Evolutionary conservation across 2,113 vertebrate genomes (phyloP).

Genomic region (Stegostoma tigrinum): DNA sequence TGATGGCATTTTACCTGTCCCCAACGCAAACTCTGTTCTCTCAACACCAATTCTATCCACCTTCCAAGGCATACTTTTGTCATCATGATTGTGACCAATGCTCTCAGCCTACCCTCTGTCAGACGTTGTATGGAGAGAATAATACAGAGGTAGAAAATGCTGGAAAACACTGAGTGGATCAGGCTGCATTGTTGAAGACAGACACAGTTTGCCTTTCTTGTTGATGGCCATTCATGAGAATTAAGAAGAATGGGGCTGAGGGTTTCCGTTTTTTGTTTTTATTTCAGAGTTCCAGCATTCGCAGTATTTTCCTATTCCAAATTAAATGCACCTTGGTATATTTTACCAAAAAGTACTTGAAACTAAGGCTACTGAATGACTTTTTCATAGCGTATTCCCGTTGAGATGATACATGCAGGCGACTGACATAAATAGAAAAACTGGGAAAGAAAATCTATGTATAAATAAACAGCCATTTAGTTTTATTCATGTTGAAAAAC

Average conservation of each 20-base stretch:
- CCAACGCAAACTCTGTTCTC: not conserved
- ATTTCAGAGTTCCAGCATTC: not conserved
- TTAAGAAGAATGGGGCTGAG: not conserved
- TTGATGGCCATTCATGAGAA: not conserved
- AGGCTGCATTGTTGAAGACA: not conserved
- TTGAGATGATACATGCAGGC: not conserved
- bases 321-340: not conserved
- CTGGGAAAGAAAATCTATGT: not conserved
- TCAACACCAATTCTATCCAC: not conserved
- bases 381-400: not conserved
- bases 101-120: not conserved
- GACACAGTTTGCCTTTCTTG: not conserved
- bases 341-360: not conserved
- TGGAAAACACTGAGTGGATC: not conserved
- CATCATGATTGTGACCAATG: not conserved
- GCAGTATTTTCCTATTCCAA: not conserved
- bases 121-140: not conserved
- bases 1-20: not conserved
- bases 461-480: not conserved
- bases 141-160: not conserved
- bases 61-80: not conserved
- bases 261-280: not conserved
- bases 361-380: not conserved
- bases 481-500: not conserved
- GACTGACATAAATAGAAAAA: not conserved